Evolutionary conservation across 2,113 vertebrate genomes (phyloP).

Genomic region (Aphyosemion australe): DNA sequence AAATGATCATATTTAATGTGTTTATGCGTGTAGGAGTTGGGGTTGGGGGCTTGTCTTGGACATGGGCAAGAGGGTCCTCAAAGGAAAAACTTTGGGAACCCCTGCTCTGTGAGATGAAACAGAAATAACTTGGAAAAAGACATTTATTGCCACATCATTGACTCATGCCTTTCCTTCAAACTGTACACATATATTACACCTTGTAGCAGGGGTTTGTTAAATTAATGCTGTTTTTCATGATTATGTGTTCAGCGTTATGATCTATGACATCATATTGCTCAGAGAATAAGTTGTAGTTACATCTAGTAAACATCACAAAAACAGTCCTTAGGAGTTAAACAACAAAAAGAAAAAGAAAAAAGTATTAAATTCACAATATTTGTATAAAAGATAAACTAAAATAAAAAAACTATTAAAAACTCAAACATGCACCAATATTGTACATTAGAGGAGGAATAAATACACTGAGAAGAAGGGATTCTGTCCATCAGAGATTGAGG

Average conservation of each 20-base stretch:
- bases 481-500: conserved; percentile 36
- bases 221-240: conserved; percentile 37
- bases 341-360: conserved; percentile 49
- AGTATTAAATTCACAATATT: conserved; percentile 53
- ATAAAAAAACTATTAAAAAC: conserved; percentile 65
- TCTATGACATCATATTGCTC: conserved; percentile 57
- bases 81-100: too few species aligned
- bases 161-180: conserved; percentile 71
- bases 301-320: conserved; percentile 57
- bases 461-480: conserved; percentile 42
- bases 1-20: too few species aligned
- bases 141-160: conserved; percentile 75
- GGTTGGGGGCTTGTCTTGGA: too few species aligned
- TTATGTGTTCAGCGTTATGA: conserved; percentile 34
- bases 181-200: conserved; percentile 71
- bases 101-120: background rate
- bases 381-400: conserved; percentile 77
- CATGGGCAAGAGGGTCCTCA: too few species aligned
- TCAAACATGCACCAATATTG: conserved; percentile 59
- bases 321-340: conserved; percentile 23
- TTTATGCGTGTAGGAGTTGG: too few species aligned
- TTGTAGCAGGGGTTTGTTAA: conserved; percentile 52
- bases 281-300: conserved; percentile 49
- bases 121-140: conserved; percentile 46
- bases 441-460: conserved; percentile 40